phyloP scores from a whole-genome alignment of 2,888 invertebrate genomes.

The Trachelus iudaicus region DNA sequence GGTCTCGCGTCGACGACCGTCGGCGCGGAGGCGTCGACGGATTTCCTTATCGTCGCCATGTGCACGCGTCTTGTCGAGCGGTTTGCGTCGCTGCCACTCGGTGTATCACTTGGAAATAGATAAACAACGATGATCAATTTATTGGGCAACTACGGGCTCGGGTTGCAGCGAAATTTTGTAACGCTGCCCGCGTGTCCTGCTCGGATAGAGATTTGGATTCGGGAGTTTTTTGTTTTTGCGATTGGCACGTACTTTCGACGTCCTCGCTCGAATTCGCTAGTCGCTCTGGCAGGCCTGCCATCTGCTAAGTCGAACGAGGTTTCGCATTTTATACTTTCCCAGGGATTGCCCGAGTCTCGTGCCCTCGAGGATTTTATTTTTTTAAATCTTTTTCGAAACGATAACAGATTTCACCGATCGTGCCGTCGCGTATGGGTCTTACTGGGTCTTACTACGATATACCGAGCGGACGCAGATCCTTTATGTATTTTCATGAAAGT shows the following conservation, averaged over 20 bases:
- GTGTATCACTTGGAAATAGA: background rate
- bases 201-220: background rate
- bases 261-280: background rate
- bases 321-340: background rate
- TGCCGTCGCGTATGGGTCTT: background rate
- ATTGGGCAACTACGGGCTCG: background rate
- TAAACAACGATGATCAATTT: background rate
- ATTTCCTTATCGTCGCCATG: background rate
- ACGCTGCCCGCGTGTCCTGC: background rate
- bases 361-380: conserved; percentile 8
- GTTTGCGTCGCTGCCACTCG: too few species aligned
- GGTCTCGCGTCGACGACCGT: background rate
- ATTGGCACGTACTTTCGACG: background rate
- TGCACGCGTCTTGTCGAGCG: background rate
- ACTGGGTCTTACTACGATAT: background rate
- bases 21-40: background rate
- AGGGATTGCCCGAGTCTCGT: background rate
- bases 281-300: background rate
- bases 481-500: background rate
- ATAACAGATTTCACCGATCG: background rate
- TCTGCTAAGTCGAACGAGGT: background rate
- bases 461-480: background rate
- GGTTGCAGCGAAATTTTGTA: background rate
- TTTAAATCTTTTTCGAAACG: background rate
- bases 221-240: background rate